Conservation (phyloP, 2,888 invertebrate genomes). For the Colletes collaris region DNA sequence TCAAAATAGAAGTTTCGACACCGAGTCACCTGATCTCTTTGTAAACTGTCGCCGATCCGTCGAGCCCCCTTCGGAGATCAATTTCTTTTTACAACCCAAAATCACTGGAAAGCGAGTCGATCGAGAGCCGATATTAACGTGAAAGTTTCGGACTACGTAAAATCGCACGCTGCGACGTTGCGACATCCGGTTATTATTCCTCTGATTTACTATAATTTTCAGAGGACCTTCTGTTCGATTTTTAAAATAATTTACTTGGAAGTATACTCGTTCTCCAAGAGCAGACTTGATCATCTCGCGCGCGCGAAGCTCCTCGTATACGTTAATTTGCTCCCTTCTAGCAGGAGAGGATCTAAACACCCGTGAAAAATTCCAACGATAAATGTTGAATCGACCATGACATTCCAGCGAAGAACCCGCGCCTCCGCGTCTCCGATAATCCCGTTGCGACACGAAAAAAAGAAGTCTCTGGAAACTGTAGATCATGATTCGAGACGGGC, state of each 20-base stretch:
- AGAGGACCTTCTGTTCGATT: not conserved
- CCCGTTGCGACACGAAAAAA: not conserved
- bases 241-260: too few species aligned
- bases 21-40: not conserved
- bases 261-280: too few species aligned
- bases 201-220: too few species aligned
- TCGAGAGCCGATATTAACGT: slow-evolving; percentile 2
- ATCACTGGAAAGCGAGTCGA: not conserved
- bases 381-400: too few species aligned
- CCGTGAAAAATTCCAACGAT: too few species aligned
- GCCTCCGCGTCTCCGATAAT: not conserved
- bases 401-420: not conserved
- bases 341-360: too few species aligned
- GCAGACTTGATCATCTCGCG: too few species aligned
- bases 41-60: not conserved
- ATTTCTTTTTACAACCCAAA: not conserved
- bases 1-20: not conserved
- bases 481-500: slow-evolving; percentile 28
- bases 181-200: not conserved
- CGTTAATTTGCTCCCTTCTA: too few species aligned
- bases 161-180: not conserved
- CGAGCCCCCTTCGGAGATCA: not conserved
- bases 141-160: slow-evolving; percentile 15
- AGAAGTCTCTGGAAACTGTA: slow-evolving; percentile 6
- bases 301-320: too few species aligned